Evolutionary conservation across 2,113 vertebrate genomes (phyloP).

Genomic region (Malurus elegans): DNA sequence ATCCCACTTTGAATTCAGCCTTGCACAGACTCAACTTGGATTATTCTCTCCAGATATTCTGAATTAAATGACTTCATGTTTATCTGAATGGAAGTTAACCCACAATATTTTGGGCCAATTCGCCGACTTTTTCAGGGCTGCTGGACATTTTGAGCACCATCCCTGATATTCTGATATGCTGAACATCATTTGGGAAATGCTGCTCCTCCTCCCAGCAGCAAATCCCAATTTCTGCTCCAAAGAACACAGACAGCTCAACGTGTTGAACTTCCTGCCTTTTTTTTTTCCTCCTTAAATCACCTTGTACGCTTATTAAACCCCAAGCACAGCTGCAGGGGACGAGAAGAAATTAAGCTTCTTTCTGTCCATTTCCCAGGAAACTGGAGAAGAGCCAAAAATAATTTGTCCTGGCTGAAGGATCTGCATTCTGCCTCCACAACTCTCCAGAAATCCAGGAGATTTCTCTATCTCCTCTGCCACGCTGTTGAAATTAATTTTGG

Average conservation of each 20-base stretch:
- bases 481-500: neutral
- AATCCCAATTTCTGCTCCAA: neutral
- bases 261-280: neutral
- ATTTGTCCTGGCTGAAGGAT: neutral
- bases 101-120: accelerated
- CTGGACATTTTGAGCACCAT: neutral
- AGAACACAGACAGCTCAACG: neutral
- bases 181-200: neutral
- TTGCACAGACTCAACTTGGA: neutral
- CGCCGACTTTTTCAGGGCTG: neutral
- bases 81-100: neutral
- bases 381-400: conserved; percentile 7
- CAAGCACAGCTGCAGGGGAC: conserved; percentile 14
- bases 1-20: neutral
- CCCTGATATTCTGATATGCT: neutral
- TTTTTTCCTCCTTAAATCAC: neutral
- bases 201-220: neutral
- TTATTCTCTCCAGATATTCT: neutral
- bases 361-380: conserved; percentile 49
- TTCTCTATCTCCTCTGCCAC: neutral
- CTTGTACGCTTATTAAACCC: neutral
- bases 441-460: neutral
- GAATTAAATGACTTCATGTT: accelerated
- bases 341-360: conserved; percentile 15
- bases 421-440: neutral